phyloP scores from a whole-genome alignment of 2,888 invertebrate species.

The Bembecia ichneumoniformis region DNA sequence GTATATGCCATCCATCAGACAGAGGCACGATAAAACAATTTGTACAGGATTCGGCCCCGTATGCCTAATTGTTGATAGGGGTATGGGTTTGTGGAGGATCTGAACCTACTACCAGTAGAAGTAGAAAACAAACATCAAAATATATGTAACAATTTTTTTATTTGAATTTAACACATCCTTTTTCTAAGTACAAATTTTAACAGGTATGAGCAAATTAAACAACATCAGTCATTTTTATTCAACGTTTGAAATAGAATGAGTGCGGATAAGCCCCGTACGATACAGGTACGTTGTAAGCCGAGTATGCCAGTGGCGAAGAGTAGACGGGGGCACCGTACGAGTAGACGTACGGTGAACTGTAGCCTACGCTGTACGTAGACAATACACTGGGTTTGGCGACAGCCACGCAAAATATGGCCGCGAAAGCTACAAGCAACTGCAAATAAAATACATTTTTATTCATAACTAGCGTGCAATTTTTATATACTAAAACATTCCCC shows the following conservation, averaged over 20 bases:
- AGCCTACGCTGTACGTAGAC: constrained; percentile 1
- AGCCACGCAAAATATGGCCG: constrained; percentile 11
- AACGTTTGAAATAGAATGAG: constrained; percentile 8
- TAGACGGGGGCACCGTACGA: constrained; percentile 13
- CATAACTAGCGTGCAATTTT: too few relatives aligned
- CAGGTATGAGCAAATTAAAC: constrained; percentile 4
- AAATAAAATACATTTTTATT: background rate
- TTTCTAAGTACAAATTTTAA: too few relatives aligned
- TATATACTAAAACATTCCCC: too few relatives aligned
- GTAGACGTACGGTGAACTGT: constrained; percentile 11
- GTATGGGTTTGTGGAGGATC: too few relatives aligned
- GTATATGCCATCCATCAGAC: too few relatives aligned
- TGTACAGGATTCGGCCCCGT: too few relatives aligned
- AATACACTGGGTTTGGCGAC: constrained; percentile 11
- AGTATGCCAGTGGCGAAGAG: constrained; percentile 12
- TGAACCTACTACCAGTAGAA: too few relatives aligned
- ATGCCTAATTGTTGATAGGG: too few relatives aligned
- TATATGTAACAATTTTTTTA: too few relatives aligned
- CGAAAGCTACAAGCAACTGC: constrained; percentile 8
- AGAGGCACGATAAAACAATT: too few relatives aligned
- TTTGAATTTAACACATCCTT: too few relatives aligned
- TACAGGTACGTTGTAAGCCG: constrained; percentile 8
- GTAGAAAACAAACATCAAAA: too few relatives aligned
- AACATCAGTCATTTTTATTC: constrained; percentile 2
- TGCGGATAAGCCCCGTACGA: constrained; percentile 9